Evolutionary conservation across 2,797 vertebrate genomes (phyloP), one percentile per base, ranked within the genome.

Genomic region (Propithecus perrieri): DNA sequence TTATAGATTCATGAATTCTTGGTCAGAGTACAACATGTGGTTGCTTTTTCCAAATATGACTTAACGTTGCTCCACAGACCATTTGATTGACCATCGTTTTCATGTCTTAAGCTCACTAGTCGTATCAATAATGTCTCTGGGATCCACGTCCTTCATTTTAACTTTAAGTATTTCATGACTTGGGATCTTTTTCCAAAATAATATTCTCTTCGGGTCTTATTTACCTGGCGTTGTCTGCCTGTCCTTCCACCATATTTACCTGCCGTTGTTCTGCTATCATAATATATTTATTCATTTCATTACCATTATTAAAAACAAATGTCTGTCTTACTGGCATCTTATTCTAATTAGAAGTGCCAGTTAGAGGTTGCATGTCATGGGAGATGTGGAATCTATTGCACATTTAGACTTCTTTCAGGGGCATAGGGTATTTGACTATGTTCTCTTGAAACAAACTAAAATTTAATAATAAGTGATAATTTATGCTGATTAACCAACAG

Each of bases 381-480:
- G 26, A 65, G 43, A 94, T 55, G 18, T 65, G 55, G 26, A 91
- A 84, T 12, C 38, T 59, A 78, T 18, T 75, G n/a, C 38, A 83
- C 22, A 78, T 38, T 76, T 76, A 55, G 69, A 63, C 13, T 89
- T 18, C 41, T 81, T 93, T 90, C 61, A 53, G 53, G 69, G 20
- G 4, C 46, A 92, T 26, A 89, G n/a, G 75, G 14, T 33, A 72
- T 55, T 91, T 95, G 61, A 91, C 61, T 55, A 38, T 80, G 63
- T 87, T 84, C 92, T 75, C 80, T 71, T 75, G 50, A 86, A 91
- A 96, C 43, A 91, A 93, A 86, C 33, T 81, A 46, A 80, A 87
- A 38, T 88, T 86, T 89, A 38, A 59, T 55, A 72, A 22, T 93
- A 93, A 95, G 84, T 95, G 46, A 84, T 84, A 83, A 95, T 75